Base-by-base conservation (phyloP, 2,888 invertebrate genomes). In the Papilio protenor region DNA sequence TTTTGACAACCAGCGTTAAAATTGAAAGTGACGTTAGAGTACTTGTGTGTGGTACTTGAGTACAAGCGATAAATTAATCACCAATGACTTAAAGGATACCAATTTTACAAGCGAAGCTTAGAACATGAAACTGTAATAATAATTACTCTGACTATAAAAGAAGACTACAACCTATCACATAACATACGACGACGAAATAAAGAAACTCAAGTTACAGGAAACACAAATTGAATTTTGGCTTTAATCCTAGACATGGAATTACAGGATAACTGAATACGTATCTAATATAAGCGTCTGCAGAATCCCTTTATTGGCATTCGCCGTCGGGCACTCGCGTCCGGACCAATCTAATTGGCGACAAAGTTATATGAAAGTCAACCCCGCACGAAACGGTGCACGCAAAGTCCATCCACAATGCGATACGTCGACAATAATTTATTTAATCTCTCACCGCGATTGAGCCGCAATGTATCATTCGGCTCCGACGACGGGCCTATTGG, bases 401-500 rank as follows among this genome's bases (percentile, higher is more conserved):
- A 82, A 83, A 84, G 82, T 80, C 82, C 81, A 83, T 81, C 79
- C 77, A 82, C 85, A 82, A 83, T 82, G 80, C 80, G 83, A 85
- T 47, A 33, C 59, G 55, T 33, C 71, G 82, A 87, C 88, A 89
- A 87, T 86, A 84, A 85, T 89, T 88, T 87, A 92, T 91, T 90
- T 88, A 88, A 91, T 90, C 89, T 88, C 81, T 83, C 82, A 84
- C 81, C 79, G 81, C 85, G 86, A 89, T 87, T 88, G 86, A 89
- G 85, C 83, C 83, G 83, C 89, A 89, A 88, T 88, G 87, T 90
- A 90, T 90, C 87, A 89, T 85, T 84, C 85, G 83, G 85, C 83
- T 82, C 83, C 84, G 84, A 83, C 84, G 82, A 79, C 81, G 84
- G 82, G 84, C 85, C 82, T 86, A 89, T 89, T 89, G 89, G 83